phyloP scores from a whole-genome alignment of 1,140 invertebrate species.

The Saccostrea glomerata region DNA sequence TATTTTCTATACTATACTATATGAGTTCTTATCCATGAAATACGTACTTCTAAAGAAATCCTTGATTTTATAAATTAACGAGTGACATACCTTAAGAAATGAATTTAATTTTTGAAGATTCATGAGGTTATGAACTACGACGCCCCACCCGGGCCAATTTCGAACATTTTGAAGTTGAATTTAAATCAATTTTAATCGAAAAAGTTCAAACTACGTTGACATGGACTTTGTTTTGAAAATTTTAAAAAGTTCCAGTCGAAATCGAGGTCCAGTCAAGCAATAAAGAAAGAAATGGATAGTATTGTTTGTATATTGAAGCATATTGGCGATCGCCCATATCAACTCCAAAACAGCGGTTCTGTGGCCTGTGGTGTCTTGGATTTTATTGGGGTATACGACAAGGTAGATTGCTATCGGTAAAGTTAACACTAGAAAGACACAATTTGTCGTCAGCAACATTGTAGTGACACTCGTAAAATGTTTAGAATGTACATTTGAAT shows the following conservation, averaged over 20 bases:
- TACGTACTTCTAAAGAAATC: too few species aligned
- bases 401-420: constrained; percentile 69
- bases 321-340: constrained; percentile 69
- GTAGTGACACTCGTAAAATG: constrained; percentile 61
- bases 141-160: too few species aligned
- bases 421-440: constrained; percentile 68
- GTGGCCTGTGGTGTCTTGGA: not conserved
- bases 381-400: constrained; percentile 63
- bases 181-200: too few species aligned
- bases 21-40: too few species aligned
- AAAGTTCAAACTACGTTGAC: not conserved
- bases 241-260: constrained; percentile 58
- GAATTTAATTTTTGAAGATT: too few species aligned
- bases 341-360: constrained; percentile 58
- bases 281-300: constrained; percentile 75
- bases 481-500: not conserved
- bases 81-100: too few species aligned
- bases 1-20: too few species aligned
- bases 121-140: too few species aligned
- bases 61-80: too few species aligned
- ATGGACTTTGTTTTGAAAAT: constrained; percentile 36
- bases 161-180: too few species aligned
- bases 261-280: constrained; percentile 71
- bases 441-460: constrained; percentile 70
- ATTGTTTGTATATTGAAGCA: constrained; percentile 74